Conservation (phyloP, 2,113 vertebrate species). For the Clarias macrocephalus region DNA sequence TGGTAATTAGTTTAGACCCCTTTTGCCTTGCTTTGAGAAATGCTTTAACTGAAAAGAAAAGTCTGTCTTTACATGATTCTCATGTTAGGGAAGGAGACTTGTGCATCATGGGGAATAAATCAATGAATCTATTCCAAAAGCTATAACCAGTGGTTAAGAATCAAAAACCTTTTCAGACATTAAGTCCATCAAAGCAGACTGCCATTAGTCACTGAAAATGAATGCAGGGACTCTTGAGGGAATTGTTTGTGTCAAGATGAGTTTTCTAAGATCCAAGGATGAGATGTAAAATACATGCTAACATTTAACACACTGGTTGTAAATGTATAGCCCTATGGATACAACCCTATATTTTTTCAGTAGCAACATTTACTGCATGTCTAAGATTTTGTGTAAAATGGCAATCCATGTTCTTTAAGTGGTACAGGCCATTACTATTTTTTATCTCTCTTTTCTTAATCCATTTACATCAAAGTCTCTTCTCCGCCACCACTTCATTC, state of each 20-base stretch:
- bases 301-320: neutral
- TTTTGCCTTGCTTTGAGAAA: constrained; percentile 61
- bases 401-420: neutral
- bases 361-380: neutral
- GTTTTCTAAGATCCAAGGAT: neutral
- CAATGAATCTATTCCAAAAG: constrained; percentile 60
- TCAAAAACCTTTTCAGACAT: neutral
- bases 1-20: constrained; percentile 73
- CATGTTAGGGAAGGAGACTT: constrained; percentile 49
- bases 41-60: constrained; percentile 62
- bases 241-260: neutral
- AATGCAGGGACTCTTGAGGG: neutral
- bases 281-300: neutral
- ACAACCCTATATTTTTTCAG: neutral
- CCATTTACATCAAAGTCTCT: constrained; percentile 36
- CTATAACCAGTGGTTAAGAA: constrained; percentile 37
- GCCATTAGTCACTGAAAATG: neutral
- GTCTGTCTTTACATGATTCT: constrained; percentile 64
- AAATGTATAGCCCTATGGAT: neutral
- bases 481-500: constrained; percentile 42
- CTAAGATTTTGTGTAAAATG: constrained; percentile 18
- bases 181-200: neutral
- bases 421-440: constrained; percentile 23
- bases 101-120: constrained; percentile 40
- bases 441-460: constrained; percentile 31